phyloP scores from a whole-genome alignment of 2,888 invertebrate species.

The Patella ulyssiponensis region DNA sequence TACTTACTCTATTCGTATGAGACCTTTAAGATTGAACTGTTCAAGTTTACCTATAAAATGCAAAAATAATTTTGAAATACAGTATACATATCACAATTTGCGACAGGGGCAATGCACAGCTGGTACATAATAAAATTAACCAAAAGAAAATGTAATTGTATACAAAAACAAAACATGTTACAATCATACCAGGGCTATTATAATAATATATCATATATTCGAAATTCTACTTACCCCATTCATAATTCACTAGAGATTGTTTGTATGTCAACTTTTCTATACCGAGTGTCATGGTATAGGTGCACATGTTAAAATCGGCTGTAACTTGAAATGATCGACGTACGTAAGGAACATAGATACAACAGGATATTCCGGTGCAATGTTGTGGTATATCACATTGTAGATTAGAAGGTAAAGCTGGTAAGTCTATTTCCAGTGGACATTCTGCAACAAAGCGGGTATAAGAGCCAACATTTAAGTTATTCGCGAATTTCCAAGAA shows the following conservation, averaged over 20 bases:
- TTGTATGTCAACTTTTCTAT: slow-evolving; percentile 29
- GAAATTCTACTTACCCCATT: slow-evolving; percentile 16
- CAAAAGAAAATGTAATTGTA: no score
- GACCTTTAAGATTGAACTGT: slow-evolving; percentile 38
- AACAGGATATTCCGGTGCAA: slow-evolving; percentile 37
- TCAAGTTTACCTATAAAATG: no score
- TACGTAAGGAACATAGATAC: slow-evolving; percentile 35
- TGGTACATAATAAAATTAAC: no score
- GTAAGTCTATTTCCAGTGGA: slow-evolving; percentile 16
- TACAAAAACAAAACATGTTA: no score
- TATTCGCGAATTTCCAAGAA: no score
- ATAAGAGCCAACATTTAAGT: background rate
- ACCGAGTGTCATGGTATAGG: slow-evolving; percentile 25
- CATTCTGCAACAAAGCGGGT: slow-evolving; percentile 24
- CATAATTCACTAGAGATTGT: slow-evolving; percentile 16
- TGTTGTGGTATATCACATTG: slow-evolving; percentile 24
- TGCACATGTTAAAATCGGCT: slow-evolving; percentile 30
- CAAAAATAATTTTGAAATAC: no score
- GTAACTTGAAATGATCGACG: slow-evolving; percentile 25
- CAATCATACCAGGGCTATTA: no score
- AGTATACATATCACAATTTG: no score
- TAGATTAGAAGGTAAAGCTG: slow-evolving; percentile 18
- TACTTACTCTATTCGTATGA: slow-evolving; percentile 45
- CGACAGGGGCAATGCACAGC: no score
- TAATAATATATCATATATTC: no score